Evolutionary conservation across 2,797 vertebrate genomes (phyloP).

Genomic region (Myioborus melanocephalus): DNA sequence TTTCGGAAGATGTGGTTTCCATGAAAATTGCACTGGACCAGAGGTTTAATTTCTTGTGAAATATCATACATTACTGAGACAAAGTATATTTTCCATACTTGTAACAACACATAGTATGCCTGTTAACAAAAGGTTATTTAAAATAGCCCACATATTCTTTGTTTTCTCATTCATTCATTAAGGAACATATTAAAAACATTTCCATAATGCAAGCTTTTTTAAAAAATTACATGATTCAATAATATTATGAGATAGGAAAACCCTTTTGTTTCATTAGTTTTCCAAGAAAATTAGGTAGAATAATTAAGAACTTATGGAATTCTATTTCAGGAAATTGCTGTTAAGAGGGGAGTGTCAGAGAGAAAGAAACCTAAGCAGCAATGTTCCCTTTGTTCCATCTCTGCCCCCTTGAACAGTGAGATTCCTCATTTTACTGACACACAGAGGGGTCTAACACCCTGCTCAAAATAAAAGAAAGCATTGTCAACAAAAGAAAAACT

Average conservation of each 20-base stretch:
- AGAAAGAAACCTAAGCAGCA: neutral
- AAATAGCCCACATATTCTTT: neutral
- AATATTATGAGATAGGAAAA: neutral
- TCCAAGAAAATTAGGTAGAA: neutral
- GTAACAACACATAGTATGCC: neutral
- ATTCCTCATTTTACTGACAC: neutral
- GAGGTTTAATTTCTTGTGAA: neutral
- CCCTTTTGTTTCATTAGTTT: neutral
- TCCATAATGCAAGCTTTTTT: neutral
- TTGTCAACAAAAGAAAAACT: neutral
- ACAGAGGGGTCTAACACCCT: neutral
- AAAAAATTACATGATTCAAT: neutral
- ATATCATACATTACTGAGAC: neutral
- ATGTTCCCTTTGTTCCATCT: neutral
- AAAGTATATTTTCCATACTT: neutral
- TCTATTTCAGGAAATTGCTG: neutral
- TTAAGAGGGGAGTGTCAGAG: neutral
- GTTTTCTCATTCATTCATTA: neutral
- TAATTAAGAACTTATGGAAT: neutral
- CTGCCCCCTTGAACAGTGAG: neutral
- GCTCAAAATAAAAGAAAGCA: neutral
- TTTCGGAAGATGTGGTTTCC: neutral
- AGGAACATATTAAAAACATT: neutral
- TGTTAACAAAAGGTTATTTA: neutral
- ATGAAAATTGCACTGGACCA: neutral